These are phyloP conservation scores for Trichosurus vulpecula DNA, from an alignment of 2,797 vertebrate species.

Conservation along the genomic window DNA sequence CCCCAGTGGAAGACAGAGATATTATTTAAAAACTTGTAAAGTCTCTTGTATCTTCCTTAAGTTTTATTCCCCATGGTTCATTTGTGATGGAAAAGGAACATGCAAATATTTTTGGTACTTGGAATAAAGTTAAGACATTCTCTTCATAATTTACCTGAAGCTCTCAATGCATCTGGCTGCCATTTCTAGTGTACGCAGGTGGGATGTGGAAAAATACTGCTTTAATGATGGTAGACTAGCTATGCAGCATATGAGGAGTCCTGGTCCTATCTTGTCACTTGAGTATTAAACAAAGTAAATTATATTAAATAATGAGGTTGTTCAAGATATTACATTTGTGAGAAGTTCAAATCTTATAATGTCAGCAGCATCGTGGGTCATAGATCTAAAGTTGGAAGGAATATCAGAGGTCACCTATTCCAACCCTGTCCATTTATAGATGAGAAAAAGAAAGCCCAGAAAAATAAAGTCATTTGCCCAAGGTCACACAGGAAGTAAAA, in stretches of 20 bases:
- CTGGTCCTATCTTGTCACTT: not conserved
- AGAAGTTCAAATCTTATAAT: not conserved
- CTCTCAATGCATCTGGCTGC: not conserved
- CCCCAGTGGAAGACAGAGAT: not conserved
- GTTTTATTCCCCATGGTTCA: constrained; percentile 30
- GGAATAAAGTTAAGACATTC: not conserved
- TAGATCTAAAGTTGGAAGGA: not conserved
- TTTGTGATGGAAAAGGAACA: constrained; percentile 31
- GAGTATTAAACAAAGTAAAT: not conserved
- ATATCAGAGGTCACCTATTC: not conserved
- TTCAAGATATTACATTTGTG: not conserved
- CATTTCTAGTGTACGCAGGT: not conserved
- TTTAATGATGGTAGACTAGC: not conserved
- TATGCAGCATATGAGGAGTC: not conserved
- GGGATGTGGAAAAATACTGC: not conserved
- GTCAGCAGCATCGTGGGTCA: not conserved
- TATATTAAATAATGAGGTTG: not conserved
- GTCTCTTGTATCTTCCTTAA: constrained; percentile 23
- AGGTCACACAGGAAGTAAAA: not conserved
- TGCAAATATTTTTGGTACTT: constrained; percentile 1
- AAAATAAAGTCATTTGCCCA: not conserved
- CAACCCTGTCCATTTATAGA: not conserved
- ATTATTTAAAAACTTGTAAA: not conserved
- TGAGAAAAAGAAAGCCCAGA: not conserved
- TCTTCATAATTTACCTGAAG: not conserved